Base-by-base conservation (phyloP, 2,888 invertebrate species). In the Xestoiulus laeticollis region DNA sequence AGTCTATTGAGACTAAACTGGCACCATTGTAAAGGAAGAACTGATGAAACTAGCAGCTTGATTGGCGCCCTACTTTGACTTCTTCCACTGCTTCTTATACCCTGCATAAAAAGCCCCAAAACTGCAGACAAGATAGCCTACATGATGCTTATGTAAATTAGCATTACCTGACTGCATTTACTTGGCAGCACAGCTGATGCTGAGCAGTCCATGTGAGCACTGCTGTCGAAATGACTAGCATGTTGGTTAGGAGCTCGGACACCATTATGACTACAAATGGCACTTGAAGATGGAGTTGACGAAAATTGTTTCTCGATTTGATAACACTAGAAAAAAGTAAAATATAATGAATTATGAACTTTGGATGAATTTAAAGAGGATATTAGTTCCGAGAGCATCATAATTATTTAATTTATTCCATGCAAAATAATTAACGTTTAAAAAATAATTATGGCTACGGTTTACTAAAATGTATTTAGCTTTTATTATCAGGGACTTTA, bases 261-360 rank as follows among this genome's bases (percentile, higher is more conserved):
- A 85, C 85, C 85, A 22, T 38, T 85, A 38, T 38, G 85, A 38
- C 85, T 85, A n/a, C 85, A 38, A 22, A 38, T 85, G 85, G 43
- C 44, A 85, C 85, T 85, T 85, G 85, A 43, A 38, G 38, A 38
- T 85, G 38, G 85, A 43, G 85, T 85, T 85, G 85, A 38, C 8
- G 85, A 19, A 38, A 85, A 85, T 44, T n/a, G 85, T 26, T 85
- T 85, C 14, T 85, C 85, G 12, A n/a, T 1, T 85, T 85, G 85
- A 44, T 43, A 38, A 26, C 22, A 85, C 85, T 85, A 6, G 26
- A 22, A 85, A 22, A 43, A 0, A 38, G n/a, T 3, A 85, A 84
- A 33, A 68, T 14, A 8, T 5, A 14, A 38, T 10, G 84, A 38
- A 43, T 26, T 85, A 38, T 32, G 19, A 85, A 26, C 26, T 1